Conservation (phyloP, 2,888 invertebrate species). For the Latrodectus elegans region DNA sequence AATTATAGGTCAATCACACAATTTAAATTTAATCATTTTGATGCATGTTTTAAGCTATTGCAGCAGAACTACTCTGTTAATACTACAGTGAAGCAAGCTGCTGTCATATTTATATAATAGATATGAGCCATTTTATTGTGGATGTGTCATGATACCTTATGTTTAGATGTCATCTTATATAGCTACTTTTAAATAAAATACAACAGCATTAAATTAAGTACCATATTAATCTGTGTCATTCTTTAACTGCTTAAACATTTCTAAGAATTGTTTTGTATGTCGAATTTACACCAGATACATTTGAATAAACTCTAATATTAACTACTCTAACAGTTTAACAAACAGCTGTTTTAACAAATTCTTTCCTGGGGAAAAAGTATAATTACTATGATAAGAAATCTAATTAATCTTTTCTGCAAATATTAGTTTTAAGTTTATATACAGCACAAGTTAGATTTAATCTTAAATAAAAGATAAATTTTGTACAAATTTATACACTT, state of each 20-base stretch:
- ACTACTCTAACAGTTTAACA: too few species aligned
- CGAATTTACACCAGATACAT: too few species aligned
- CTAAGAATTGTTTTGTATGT: too few species aligned
- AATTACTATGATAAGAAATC: too few species aligned
- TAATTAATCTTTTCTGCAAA: too few species aligned
- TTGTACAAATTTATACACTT: too few species aligned
- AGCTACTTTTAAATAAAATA: slow-evolving; percentile 68
- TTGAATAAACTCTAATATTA: too few species aligned
- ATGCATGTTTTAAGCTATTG: slow-evolving; percentile 63
- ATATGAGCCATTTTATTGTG: slow-evolving; percentile 63
- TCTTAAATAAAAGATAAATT: too few species aligned
- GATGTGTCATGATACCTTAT: slow-evolving; percentile 59
- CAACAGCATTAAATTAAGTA: slow-evolving; percentile 53
- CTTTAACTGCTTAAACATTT: not conserved
- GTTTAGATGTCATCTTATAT: slow-evolving; percentile 65
- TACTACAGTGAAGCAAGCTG: slow-evolving; percentile 36
- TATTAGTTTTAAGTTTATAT: too few species aligned
- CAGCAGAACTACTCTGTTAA: slow-evolving; percentile 42
- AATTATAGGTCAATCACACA: slow-evolving; percentile 46
- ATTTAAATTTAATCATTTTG: slow-evolving; percentile 41
- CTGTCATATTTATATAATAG: slow-evolving; percentile 61
- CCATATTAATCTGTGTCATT: slow-evolving; percentile 8
- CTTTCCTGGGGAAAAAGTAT: too few species aligned
- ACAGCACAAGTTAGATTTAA: too few species aligned
- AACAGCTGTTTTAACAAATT: too few species aligned